phyloP scores from a whole-genome alignment of 2,797 vertebrate genomes.

The Xiphorhynchus erythropygius region DNA sequence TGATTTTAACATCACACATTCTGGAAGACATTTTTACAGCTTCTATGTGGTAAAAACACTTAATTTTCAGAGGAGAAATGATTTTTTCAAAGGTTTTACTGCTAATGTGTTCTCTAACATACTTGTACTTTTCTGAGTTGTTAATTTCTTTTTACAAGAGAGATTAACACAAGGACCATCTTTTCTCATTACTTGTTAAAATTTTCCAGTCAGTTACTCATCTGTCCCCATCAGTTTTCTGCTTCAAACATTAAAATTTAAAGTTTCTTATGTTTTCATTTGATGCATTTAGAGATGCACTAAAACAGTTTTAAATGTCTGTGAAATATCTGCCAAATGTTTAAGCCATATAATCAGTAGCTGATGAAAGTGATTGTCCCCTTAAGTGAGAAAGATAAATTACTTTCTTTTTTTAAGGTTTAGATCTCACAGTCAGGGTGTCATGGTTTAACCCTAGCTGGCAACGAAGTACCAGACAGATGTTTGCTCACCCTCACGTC shows the following conservation, averaged over 20 bases:
- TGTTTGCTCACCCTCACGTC: not conserved
- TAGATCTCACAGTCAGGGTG: not conserved
- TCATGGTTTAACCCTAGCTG: not conserved
- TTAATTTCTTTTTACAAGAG: not conserved
- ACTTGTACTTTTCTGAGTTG: accelerated
- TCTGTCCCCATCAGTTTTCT: not conserved
- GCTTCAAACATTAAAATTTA: not conserved
- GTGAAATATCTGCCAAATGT: not conserved
- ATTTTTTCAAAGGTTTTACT: not conserved
- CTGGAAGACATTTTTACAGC: not conserved
- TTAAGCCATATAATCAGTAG: not conserved
- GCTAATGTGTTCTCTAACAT: not conserved
- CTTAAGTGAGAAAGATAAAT: not conserved
- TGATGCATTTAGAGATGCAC: not conserved
- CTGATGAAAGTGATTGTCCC: not conserved
- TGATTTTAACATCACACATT: accelerated
- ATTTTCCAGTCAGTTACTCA: not conserved
- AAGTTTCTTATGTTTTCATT: not conserved
- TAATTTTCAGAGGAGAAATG: not conserved
- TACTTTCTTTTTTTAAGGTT: not conserved
- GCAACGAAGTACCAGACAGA: not conserved
- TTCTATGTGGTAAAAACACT: not conserved
- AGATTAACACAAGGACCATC: not conserved
- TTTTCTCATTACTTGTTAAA: not conserved
- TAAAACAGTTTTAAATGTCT: not conserved